These are phyloP conservation scores for Halichondria panicea DNA, from an alignment of 37 sponge, comb jelly and placozoan species.

Conservation along the genomic window DNA sequence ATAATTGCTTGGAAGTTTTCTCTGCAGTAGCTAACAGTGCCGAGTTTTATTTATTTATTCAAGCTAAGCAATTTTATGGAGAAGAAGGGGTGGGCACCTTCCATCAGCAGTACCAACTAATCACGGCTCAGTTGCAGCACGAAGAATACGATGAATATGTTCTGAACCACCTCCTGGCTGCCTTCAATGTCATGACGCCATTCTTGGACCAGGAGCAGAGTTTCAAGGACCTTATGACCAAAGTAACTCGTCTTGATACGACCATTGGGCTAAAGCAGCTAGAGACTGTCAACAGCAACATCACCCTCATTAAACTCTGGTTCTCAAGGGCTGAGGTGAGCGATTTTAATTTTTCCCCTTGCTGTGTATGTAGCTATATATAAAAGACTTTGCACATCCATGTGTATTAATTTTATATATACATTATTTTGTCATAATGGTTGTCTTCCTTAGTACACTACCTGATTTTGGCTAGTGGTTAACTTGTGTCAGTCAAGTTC, in stretches of 20 bases:
- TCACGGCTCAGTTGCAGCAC: slow-evolving; percentile 75
- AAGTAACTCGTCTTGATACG: slow-evolving; percentile 42
- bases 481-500: no score
- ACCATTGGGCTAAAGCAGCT: slow-evolving; percentile 56
- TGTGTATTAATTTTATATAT: no score
- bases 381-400: no score
- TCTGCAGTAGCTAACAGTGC: slow-evolving; percentile 44
- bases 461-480: no score
- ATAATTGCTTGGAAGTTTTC: slow-evolving; percentile 43
- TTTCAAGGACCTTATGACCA: slow-evolving; percentile 49
- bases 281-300: slow-evolving; percentile 74
- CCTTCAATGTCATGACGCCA: slow-evolving; percentile 67
- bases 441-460: no score
- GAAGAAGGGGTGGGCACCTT: slow-evolving; percentile 49
- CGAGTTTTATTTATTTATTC: slow-evolving; percentile 51
- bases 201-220: slow-evolving; percentile 64
- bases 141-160: slow-evolving; percentile 86
- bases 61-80: slow-evolving; percentile 55
- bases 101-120: slow-evolving; percentile 74
- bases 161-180: slow-evolving; percentile 78
- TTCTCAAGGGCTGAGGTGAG: slow-evolving; percentile 75
- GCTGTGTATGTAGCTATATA: no score
- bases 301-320: slow-evolving; percentile 76
- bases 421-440: no score
- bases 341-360: no score